phyloP scores from a whole-genome alignment of 2,113 vertebrate species.

The Acrocephalus arundinaceus region DNA sequence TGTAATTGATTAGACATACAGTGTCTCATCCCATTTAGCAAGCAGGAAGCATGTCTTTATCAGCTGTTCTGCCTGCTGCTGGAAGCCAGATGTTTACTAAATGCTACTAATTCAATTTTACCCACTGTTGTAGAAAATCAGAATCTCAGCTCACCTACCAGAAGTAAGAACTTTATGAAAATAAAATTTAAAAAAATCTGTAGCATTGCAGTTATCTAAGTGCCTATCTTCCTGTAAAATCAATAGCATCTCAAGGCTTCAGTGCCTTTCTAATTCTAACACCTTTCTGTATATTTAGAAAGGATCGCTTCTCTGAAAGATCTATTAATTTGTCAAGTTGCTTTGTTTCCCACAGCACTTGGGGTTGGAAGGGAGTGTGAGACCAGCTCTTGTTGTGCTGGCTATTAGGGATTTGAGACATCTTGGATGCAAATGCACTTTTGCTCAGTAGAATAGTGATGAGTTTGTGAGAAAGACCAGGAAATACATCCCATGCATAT shows the following conservation, averaged over 20 bases:
- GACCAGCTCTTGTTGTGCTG: background rate
- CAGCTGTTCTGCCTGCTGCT: background rate
- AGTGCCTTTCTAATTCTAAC: background rate
- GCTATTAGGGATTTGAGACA: background rate
- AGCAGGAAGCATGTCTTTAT: background rate
- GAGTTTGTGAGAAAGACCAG: constrained; percentile 48
- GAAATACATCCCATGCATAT: constrained; percentile 39
- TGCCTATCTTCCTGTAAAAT: background rate
- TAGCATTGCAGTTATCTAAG: background rate
- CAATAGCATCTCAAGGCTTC: background rate
- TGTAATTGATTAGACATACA: background rate
- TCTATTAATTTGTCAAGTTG: background rate
- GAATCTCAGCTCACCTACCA: background rate
- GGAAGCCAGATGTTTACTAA: background rate
- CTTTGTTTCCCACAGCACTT: background rate
- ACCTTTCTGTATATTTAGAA: background rate
- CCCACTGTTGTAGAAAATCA: background rate
- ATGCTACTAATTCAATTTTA: background rate
- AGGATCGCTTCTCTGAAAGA: background rate
- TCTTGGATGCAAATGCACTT: constrained; percentile 28
- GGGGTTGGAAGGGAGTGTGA: background rate
- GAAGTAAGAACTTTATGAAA: background rate
- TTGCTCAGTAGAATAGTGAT: constrained; percentile 43
- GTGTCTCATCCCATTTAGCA: background rate
- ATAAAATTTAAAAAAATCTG: background rate